Evolutionary conservation across 2,888 invertebrate genomes (phyloP), one percentile per base, ranked within the genome.

Genomic region (Oxytorus armatus): DNA sequence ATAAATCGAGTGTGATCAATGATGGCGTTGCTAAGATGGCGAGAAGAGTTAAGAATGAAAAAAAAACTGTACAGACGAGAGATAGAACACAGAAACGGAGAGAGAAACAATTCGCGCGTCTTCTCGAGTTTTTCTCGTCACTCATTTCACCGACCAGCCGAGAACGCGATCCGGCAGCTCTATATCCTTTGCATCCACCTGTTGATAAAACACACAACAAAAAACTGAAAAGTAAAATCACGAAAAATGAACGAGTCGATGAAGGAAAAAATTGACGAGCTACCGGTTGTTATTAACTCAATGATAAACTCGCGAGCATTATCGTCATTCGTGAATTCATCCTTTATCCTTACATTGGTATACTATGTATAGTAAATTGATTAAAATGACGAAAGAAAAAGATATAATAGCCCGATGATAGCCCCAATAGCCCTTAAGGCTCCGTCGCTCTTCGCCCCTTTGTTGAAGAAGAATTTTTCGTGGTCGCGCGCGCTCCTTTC

Each of bases 121-220:
- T n/a, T n/a, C 69, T 33, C 63, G 61, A 69, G 53, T 69, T 77
- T 70, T 77, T 55, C 69, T 57, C n/a, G n/a, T n/a, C n/a, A 69
- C 77, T 23, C 69, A 78, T 63, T 66, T 78, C 72, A 81, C n/a
- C 78, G 82, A 73, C 76, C 75, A 77, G 23, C 49, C 25, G 21
- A 42, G 23, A 63, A 47, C 63, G 66, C 75, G 25, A 53, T 49
- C 14, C 61, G 29, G 68, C 75, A 76, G 75, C 61, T 79, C 73
- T 72, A 76, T n/a, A n/a, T n/a, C n/a, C n/a, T n/a, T n/a, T n/a
- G n/a, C n/a, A n/a, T n/a, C n/a, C n/a, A n/a, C n/a, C n/a, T n/a
- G n/a, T n/a, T n/a, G n/a, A n/a, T n/a, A n/a, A n/a, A n/a, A n/a
- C n/a, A n/a, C n/a, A n/a, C n/a, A n/a, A n/a, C n/a, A n/a, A n/a